These are phyloP conservation scores for Myzus persicae DNA, from an alignment of 1,140 invertebrate species.

Conservation along the genomic window DNA sequence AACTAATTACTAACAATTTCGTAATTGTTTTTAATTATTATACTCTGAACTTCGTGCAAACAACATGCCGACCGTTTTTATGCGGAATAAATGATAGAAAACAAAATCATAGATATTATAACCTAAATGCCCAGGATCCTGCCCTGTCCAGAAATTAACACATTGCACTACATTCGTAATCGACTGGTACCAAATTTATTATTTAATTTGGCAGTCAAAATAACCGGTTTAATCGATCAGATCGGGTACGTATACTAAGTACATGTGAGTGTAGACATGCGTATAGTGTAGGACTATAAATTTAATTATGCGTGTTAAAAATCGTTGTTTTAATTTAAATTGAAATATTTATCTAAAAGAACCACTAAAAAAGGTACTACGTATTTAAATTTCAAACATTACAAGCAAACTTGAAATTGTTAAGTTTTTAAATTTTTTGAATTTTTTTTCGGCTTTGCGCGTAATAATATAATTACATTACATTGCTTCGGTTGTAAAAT, in stretches of 20 bases:
- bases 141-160: not conserved
- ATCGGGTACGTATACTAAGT: not conserved
- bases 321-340: no score
- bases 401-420: not conserved
- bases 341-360: no score
- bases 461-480: not conserved
- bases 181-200: not conserved
- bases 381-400: not conserved
- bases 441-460: no score
- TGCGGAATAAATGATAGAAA: not conserved
- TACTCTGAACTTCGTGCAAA: not conserved
- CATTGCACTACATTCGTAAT: not conserved
- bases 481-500: not conserved
- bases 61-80: not conserved
- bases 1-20: slow-evolving; percentile 37
- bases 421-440: not conserved
- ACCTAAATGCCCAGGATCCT: not conserved
- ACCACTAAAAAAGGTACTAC: no score
- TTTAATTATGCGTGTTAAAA: no score
- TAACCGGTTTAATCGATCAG: slow-evolving; percentile 7
- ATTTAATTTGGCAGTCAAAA: not conserved
- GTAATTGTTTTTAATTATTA: slow-evolving; percentile 51
- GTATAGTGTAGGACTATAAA: no score
- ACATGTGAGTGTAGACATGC: not conserved
- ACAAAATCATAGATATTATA: not conserved